Evolutionary conservation across 2,888 invertebrate genomes (phyloP), one percentile per base, ranked within the genome.

Genomic region (Cosmorhoe ocellata): DNA sequence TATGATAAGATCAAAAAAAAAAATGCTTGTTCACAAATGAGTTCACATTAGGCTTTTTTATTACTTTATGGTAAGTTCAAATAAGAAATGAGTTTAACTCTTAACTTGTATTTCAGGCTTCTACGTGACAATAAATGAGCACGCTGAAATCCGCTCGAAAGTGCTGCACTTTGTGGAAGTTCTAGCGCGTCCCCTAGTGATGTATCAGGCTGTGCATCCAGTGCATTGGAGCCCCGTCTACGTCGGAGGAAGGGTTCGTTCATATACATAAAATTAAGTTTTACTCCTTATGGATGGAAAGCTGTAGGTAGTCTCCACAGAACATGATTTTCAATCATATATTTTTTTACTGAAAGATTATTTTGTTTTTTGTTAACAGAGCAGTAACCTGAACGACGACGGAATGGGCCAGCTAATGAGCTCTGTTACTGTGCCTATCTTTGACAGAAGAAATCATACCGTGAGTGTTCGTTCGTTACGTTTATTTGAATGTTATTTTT

Each of bases 141-240:
- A 94, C 67, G 95, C 96, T 0, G 98, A 99, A 84, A 96, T 98
- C 5, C 94, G 95, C 56, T 94, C 95, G 58, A 97, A 98, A 81
- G 98, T 99, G 31, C 92, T 99, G 71, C 97, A 98, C 78, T 98
- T 99, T 76, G 94, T 99, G 38, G 95, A 97, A 68, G 98, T 99
- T 11, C 93, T 99, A 91, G 98, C 99, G 9, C 92, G 99, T 34
- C 99, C 99, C 0, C 95, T 99, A 92, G 98, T 99, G 24, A 95
- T 98, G 92, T 97, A 97, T 77, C 95, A 97, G 78, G 95, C 95
- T 33, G 94, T 96, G 66, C 97, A 97, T 82, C 97, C 97, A 0
- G 95, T 97, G 36, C 95, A 98, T 66, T 99, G 99, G 99, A 98
- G 98, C 62, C 96, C 98, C 0, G 97, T 96, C 3, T 99, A 96